A percentile compares a stretch with the other conserved stretches of the same genome.
phyloP scores from a whole-genome alignment of 2,797 vertebrate genomes.

The Chloroceryle inda region DNA sequence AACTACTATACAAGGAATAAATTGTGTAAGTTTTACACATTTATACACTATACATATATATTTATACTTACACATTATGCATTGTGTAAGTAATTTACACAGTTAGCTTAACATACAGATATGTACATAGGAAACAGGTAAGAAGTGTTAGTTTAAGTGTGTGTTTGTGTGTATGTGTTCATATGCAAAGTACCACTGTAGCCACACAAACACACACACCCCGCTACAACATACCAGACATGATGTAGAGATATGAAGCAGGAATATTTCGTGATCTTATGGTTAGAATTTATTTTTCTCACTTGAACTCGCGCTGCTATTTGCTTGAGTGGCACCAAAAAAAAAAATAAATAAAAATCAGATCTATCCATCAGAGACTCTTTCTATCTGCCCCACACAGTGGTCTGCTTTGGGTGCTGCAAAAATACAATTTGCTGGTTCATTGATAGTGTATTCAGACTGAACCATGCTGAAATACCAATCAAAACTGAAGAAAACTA shows the following conservation, averaged over 20 bases:
- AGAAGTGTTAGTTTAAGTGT: background rate
- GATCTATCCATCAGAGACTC: background rate
- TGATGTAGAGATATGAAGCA: background rate
- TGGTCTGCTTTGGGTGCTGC: background rate
- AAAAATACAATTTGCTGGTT: conserved; percentile 35
- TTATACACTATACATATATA: background rate
- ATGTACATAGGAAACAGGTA: background rate
- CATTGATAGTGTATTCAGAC: background rate
- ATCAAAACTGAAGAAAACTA: conserved; percentile 6
- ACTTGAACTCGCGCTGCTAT: background rate
- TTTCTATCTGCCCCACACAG: background rate
- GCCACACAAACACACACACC: background rate
- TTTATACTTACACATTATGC: background rate
- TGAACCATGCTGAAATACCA: conserved; percentile 15
- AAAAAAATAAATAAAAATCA: background rate
- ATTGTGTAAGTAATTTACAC: background rate
- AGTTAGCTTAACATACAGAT: background rate
- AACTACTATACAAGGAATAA: background rate
- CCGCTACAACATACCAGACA: background rate
- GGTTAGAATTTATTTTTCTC: background rate
- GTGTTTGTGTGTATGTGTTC: rapidly evolving
- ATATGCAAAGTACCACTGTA: background rate
- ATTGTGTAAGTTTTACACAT: background rate
- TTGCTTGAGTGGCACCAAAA: background rate
- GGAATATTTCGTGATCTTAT: background rate